Base-by-base conservation (phyloP, 1,140 invertebrate species). In the Kradibia gibbosae region DNA sequence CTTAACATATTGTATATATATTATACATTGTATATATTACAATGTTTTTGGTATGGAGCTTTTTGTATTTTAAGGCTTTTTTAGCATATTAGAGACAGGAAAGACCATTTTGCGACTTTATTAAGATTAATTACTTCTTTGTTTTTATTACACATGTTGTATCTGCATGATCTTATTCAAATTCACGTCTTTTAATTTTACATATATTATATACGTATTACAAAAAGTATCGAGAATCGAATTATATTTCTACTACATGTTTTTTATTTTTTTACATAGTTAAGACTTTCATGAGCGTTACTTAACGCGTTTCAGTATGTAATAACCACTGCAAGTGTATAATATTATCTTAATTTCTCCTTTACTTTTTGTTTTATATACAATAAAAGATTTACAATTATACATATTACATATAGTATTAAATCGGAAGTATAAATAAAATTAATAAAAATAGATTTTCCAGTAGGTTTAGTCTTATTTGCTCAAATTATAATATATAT, bases 361-460 rank as follows among this genome's bases (percentile, higher is more conserved):
- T 53, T 74, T 11, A 22, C 20, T 53, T 53, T 2, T 28, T 77
- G 42, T 77, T 60, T 71, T 2, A 11, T 72, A 78, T 82, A 78
- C 80, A 82, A 62, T 48, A 74, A 82, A 78, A 55, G 55, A 62
- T 75, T 77, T 73, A 82, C 65, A 78, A 78, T 70, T 81, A 81
- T 82, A 77, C 80, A 78, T 45, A 36, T 82, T 82, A 82, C 80
- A 82, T 73, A 55, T 72, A 78, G 25, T 82, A 72, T 72, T 72
- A 60, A 73, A 82, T 82, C 7, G 53, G 78, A 73, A 73, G 7
- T 62, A 78, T 39, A 82, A 82, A 82, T 62, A 8, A 78, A 78
- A 78, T 39, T 28, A 71, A n/a, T 22, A 76, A 28, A 39, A 60
- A 78, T 36, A n/a, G 22, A 72, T 25, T 73, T 70, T 75, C 20